Base-by-base conservation (phyloP, 1,140 invertebrate genomes). In the Vanessa tameamea region DNA sequence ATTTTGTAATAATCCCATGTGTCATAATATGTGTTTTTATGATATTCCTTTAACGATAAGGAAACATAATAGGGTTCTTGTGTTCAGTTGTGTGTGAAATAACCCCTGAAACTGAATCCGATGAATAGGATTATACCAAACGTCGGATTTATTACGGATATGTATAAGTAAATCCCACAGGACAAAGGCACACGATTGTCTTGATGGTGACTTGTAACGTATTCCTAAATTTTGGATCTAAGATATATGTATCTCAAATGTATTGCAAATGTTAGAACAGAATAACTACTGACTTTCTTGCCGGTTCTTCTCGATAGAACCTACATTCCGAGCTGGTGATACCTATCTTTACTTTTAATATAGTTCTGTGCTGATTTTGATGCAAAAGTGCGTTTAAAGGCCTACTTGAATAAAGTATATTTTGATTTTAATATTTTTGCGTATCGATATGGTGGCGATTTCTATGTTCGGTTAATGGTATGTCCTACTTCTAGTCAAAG, bases 81-180 rank as follows among this genome's bases (percentile, higher is more conserved):
- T 78, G 79, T 81, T 82, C 64, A 82, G 78, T 80, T 80, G 78
- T 75, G 78, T 82, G 80, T 84, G 76, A 84, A 87, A 86, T 80
- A 75, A 81, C 67, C 71, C 63, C 78, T 76, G 72, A 70, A 77
- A 70, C 76, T 73, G 64, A 73, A 81, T 72, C 72, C 77, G 73
- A 31, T 47, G 72, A 79, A 85, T 85, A 75, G 81, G 83, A 87
- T 90, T 87, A 89, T 82, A 80, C 63, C 79, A 84, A 87, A 84
- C 81, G 79, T 71, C 80, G 84, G 87, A 88, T 88, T 90, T 90
- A 90, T 87, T 79, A 77, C 70, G 83, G 86, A 80, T 85, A 84
- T 83, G 77, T 72, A 83, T 84, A 78, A 73, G 55, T 64, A 81
- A 87, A 87, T 84, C 83, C 86, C 80, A 53, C 67, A 73, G 70